These are phyloP conservation scores for Orchesella flavescens DNA, from an alignment of 2,888 invertebrate species.

Conservation along the genomic window DNA sequence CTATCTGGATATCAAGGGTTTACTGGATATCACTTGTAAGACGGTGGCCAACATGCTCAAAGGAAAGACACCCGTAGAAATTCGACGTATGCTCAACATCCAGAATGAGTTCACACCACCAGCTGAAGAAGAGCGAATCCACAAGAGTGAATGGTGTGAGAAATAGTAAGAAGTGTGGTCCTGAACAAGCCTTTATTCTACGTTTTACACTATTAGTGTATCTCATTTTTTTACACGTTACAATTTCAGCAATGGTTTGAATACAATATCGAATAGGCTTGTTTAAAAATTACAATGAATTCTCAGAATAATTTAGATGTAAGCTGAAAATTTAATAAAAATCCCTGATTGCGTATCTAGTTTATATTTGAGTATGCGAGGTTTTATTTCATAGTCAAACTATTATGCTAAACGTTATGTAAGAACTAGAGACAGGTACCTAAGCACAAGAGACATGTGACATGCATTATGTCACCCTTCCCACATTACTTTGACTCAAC, in stretches of 20 bases:
- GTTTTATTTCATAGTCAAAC: too few relatives aligned
- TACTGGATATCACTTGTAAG: slow-evolving; percentile 98
- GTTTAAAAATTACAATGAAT: too few relatives aligned
- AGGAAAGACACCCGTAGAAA: slow-evolving; percentile 97
- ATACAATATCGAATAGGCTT: not conserved
- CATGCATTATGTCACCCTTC: too few relatives aligned
- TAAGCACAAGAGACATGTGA: too few relatives aligned
- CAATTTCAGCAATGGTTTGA: too few relatives aligned
- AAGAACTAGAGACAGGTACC: too few relatives aligned
- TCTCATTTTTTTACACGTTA: not conserved
- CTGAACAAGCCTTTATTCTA: slow-evolving; percentile 20
- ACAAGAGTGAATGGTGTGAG: slow-evolving; percentile 95
- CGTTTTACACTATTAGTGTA: not conserved
- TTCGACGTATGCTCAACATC: slow-evolving; percentile 96
- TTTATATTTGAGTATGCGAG: too few relatives aligned
- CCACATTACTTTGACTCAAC: too few relatives aligned
- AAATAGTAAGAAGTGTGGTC: slow-evolving; percentile 83
- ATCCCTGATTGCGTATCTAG: too few relatives aligned
- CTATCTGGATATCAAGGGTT: slow-evolving; percentile 95
- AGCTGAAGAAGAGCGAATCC: slow-evolving; percentile 97
- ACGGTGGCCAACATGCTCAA: slow-evolving; percentile 99
- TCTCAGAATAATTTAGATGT: too few relatives aligned
- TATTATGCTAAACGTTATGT: too few relatives aligned
- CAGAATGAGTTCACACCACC: slow-evolving; percentile 97
- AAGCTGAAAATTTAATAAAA: too few relatives aligned